Evolutionary conservation across 2,797 vertebrate species (phyloP).

Genomic region (Geotrypetes seraphini): DNA sequence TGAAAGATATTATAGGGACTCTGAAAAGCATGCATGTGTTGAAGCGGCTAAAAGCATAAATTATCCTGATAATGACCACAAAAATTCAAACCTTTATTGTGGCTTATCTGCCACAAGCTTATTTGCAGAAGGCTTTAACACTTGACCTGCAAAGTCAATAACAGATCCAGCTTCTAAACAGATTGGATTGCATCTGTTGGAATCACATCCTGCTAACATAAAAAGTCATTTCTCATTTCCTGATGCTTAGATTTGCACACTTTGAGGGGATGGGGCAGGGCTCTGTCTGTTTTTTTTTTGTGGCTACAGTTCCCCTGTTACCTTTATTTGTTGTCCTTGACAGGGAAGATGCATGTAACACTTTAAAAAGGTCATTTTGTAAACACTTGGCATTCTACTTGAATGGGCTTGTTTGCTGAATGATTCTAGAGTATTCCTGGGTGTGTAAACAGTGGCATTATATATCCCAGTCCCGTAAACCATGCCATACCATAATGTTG

Average conservation of each 20-base stretch:
- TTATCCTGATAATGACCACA: too few relatives aligned
- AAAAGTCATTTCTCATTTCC: conserved; percentile 42
- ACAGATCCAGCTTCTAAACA: conserved; percentile 35
- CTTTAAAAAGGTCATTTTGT: conserved; percentile 33
- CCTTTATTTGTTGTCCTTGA: conserved; percentile 42
- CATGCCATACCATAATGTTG: too few relatives aligned
- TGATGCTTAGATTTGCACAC: conserved; percentile 38
- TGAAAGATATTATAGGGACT: too few relatives aligned
- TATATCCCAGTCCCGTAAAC: too few relatives aligned
- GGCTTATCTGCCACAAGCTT: conserved; percentile 14
- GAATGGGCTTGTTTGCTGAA: conserved; percentile 2
- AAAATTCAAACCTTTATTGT: too few relatives aligned
- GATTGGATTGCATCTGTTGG: conserved; percentile 43
- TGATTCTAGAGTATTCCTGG: not conserved
- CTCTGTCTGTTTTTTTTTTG: conserved; percentile 5
- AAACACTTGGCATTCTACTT: conserved; percentile 33
- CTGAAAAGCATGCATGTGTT: too few relatives aligned
- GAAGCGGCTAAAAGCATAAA: too few relatives aligned
- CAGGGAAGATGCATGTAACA: conserved; percentile 27
- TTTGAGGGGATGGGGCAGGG: conserved; percentile 31
- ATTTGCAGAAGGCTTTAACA: conserved; percentile 44
- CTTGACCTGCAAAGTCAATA: conserved; percentile 49
- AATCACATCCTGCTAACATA: conserved; percentile 46
- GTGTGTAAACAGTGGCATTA: not conserved
- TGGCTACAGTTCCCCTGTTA: conserved; percentile 36